Percentiles rank a stretch among this genome's conserved stretches.
Conservation (phyloP, 2,113 vertebrate genomes). For the Ceratotherium simum region DNA sequence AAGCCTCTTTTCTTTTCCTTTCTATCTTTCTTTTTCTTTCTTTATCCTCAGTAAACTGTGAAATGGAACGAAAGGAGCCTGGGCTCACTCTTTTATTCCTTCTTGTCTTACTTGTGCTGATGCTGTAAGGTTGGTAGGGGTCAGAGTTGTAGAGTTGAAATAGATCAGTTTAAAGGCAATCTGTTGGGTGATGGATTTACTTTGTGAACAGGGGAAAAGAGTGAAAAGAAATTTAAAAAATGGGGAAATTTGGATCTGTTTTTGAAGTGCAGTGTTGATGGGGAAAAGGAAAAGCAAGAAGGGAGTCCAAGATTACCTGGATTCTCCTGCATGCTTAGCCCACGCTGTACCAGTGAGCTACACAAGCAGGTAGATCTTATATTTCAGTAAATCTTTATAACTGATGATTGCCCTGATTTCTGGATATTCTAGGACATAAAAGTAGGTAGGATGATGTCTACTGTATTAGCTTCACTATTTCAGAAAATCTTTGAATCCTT, state of each 20-base stretch:
- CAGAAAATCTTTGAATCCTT: too few relatives aligned
- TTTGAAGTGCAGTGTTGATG: background rate
- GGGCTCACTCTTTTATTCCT: background rate
- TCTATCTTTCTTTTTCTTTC: background rate
- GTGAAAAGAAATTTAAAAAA: background rate
- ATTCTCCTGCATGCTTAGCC: background rate
- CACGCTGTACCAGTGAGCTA: background rate
- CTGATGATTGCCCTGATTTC: background rate
- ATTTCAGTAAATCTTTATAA: background rate
- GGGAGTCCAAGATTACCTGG: background rate
- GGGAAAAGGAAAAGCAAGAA: background rate
- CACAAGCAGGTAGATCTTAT: background rate
- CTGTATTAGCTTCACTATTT: too few relatives aligned
- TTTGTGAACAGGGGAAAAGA: background rate
- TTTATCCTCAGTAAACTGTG: background rate
- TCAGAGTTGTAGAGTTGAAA: background rate
- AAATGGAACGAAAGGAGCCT: background rate
- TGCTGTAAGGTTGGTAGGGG: background rate
- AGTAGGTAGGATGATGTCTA: too few relatives aligned
- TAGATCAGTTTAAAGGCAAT: background rate
- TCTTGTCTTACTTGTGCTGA: background rate
- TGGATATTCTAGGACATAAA: too few relatives aligned
- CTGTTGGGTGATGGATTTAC: background rate
- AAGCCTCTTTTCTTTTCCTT: background rate
- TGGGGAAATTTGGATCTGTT: background rate